Evolutionary conservation across 2,888 invertebrate genomes (phyloP), one percentile per base, ranked within the genome.

Genomic region (Choristoneura rosaceana): DNA sequence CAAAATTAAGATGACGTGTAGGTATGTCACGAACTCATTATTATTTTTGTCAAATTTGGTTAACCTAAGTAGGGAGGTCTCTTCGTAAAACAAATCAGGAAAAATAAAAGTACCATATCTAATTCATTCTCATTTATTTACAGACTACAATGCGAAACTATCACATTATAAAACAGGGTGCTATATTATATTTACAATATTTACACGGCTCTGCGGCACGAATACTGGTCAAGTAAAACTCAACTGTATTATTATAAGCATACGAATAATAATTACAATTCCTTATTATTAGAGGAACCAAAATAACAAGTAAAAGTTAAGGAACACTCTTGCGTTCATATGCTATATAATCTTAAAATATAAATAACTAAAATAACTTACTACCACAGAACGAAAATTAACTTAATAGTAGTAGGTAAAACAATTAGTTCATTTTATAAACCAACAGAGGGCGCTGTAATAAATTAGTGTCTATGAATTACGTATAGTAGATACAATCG

Each of bases 121-220:
- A 90, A 87, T 89, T 90, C 89, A 90, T 91, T 90, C 86, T 91
- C 88, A 87, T 94, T 93, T 93, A 93, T 94, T 93, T 93, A 93
- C 93, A 92, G 81, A 87, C 89, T 91, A 91, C 88, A 86, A 90
- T 89, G 90, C 89, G 92, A 89, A 82, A 82, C 88, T 87, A 89
- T 90, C 93, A 93, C 94, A 94, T 93, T 89, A 89, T 89, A 90
- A 92, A 93, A 93, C 92, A 90, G 87, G 89, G 85, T 78, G 82
- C 84, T 89, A 84, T 78, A 80, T 79, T 80, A 79, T 88, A 88
- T 88, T 80, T 88, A 90, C 89, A 88, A 76, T 93, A 92, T 93
- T 84, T 93, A 94, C 93, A 93, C 76, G 77, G 74, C 78, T 78
- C 76, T 78, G 79, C 17, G 52, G 9, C 52, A 52, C 79, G 78